These are phyloP conservation scores for Phalloptychus januarius DNA, from an alignment of 2,797 vertebrate species.

Conservation along the genomic window DNA sequence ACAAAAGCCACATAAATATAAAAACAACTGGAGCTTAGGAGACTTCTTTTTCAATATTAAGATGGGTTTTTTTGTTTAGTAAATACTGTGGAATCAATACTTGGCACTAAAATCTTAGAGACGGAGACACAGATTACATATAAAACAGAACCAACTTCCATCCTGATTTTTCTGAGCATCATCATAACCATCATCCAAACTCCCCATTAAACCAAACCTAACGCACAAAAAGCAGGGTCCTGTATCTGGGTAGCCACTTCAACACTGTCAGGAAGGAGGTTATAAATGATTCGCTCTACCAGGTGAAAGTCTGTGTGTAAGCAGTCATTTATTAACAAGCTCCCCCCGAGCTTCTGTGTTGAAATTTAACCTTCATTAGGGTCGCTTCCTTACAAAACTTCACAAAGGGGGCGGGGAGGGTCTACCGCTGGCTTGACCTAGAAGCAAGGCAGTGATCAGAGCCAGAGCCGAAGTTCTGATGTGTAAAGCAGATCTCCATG, in stretches of 20 bases:
- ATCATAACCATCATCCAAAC: conserved; percentile 8
- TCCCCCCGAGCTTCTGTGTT: conserved; percentile 41
- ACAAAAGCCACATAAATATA: background rate
- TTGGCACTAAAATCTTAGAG: background rate
- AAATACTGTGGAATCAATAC: background rate
- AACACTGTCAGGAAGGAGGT: conserved; percentile 33
- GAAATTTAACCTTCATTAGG: conserved; percentile 64
- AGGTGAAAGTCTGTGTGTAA: conserved; percentile 35
- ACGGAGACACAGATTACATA: background rate
- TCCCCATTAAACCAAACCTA: background rate
- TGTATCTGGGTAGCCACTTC: conserved; percentile 22
- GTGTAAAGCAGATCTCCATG: background rate
- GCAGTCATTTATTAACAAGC: conserved; percentile 73
- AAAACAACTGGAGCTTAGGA: background rate
- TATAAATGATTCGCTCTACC: conserved; percentile 62
- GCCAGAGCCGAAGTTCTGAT: background rate
- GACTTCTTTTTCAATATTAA: background rate
- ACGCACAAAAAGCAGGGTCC: conserved; percentile 24
- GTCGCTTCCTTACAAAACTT: conserved; percentile 19
- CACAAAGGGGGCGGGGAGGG: conserved; percentile 2
- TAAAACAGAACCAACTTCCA: background rate
- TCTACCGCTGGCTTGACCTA: conserved; percentile 15
- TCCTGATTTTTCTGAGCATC: background rate
- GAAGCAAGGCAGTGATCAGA: conserved; percentile 10
- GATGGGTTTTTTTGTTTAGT: no score